phyloP scores from a whole-genome alignment of 2,888 invertebrate species.

The Agonopterix heracliana region DNA sequence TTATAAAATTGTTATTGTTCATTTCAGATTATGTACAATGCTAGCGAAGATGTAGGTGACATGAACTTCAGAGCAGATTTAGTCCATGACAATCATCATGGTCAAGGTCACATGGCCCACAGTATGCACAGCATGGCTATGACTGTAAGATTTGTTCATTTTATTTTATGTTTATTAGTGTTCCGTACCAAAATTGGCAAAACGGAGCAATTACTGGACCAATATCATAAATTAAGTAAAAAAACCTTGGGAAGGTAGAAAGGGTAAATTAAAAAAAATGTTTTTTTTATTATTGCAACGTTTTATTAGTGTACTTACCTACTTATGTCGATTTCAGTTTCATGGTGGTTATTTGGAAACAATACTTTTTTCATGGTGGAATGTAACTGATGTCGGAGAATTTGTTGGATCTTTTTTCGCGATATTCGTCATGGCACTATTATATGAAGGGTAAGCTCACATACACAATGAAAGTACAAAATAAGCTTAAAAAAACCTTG shows the following conservation, averaged over 20 bases:
- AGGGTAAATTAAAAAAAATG: too few species aligned
- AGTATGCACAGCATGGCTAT: constrained; percentile 17
- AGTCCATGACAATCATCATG: background rate
- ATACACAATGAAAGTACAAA: constrained; percentile 7
- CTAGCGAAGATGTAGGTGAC: constrained; percentile 22
- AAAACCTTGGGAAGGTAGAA: too few species aligned
- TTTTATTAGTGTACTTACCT: background rate
- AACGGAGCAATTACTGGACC: too few species aligned
- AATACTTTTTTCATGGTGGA: constrained; percentile 90
- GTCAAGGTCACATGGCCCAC: background rate
- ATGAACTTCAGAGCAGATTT: constrained; percentile 24
- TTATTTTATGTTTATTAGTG: too few species aligned
- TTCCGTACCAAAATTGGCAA: too few species aligned
- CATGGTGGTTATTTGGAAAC: constrained; percentile 86
- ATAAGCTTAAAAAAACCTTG: too few species aligned
- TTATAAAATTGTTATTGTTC: background rate
- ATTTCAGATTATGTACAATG: constrained; percentile 28
- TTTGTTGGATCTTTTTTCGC: constrained; percentile 93
- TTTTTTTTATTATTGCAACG: too few species aligned
- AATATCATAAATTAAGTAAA: too few species aligned
- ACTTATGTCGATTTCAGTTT: constrained; percentile 79
- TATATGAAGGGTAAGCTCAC: constrained; percentile 92
- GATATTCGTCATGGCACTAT: constrained; percentile 92
- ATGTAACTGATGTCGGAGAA: constrained; percentile 82
- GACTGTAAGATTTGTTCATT: constrained; percentile 16